Evolutionary conservation across 2,888 invertebrate species (phyloP), one percentile per base, ranked within the genome.

Genomic region (Caradrina kadenii): DNA sequence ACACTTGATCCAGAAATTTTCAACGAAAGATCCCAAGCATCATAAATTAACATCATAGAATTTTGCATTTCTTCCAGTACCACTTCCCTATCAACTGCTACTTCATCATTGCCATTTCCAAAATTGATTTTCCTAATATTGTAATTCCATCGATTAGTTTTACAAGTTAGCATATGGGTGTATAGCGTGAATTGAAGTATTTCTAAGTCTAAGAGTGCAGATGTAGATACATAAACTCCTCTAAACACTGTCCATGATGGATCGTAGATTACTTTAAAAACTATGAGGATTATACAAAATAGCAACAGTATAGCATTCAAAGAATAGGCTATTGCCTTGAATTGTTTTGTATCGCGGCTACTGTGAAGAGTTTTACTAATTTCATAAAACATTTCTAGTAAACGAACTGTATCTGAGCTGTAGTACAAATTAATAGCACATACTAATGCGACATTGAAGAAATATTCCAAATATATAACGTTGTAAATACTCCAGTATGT

Each of bases 201-300:
- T 61, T 76, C 80, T 17, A 80, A 60, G 56, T 76, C 80, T 21
- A 76, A 58, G 6, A 76, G 26, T 22, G 75, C n/a, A 3, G 80
- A 61, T 11, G 53, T 53, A 1, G 26, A 69, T 8, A 64, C 62
- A 15, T 80, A 77, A 6, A 76, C 11, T 35, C 50, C 60, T 54
- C 76, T 69, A 5, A 64, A 31, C 3, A 80, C 8, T 8, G 61
- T 62, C 76, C 80, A 76, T n/a, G 0, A 0, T 8, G 76, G 55
- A 35, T 76, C 76, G 3, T 61, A 76, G 4, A 0, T 17, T 1
- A 76, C 10, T 76, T 76, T 80, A 11, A 69, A 80, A 15, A 54
- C 2, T 11, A 64, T 21, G 13, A 76, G 22, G 13, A 26, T 17
- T 6, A 59, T 1, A 64, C 17, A 26, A 8, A 49, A 75, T 15